phyloP scores from a whole-genome alignment of 2,888 invertebrate genomes.

The Bombyx huttoni region DNA sequence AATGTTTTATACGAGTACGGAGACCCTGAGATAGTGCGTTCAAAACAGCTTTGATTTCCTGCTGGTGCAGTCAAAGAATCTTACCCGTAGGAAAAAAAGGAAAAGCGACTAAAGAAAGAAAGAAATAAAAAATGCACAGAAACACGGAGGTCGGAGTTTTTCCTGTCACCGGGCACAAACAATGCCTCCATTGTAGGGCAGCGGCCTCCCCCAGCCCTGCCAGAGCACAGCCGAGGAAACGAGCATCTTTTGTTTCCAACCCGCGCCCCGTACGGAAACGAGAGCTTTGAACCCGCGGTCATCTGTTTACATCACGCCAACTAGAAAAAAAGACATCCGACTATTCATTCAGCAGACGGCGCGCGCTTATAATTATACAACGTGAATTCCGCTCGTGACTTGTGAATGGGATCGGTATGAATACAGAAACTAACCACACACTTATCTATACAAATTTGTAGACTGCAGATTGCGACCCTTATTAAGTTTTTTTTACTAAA shows the following conservation, averaged over 20 bases:
- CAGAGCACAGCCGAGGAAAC: constrained; percentile 54
- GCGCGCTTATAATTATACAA: background rate
- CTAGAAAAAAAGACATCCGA: constrained; percentile 43
- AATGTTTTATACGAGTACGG: constrained; percentile 16
- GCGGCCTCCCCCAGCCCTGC: constrained; percentile 24
- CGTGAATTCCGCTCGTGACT: background rate
- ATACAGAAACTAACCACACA: background rate
- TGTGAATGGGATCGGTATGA: background rate
- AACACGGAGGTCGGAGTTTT: constrained; percentile 72
- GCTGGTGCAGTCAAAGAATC: constrained; percentile 53
- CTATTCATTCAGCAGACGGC: constrained; percentile 21
- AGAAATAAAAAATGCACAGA: constrained; percentile 69
- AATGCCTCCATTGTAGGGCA: constrained; percentile 60
- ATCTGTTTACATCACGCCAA: constrained; percentile 61
- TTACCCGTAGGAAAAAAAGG: constrained; percentile 38
- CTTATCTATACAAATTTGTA: too few species aligned
- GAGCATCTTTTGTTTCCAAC: constrained; percentile 68
- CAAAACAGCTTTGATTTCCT: constrained; percentile 59
- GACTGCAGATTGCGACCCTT: too few species aligned
- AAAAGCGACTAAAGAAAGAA: constrained; percentile 40
- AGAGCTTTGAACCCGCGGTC: constrained; percentile 64
- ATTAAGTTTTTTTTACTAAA: too few species aligned
- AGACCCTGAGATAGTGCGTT: constrained; percentile 29
- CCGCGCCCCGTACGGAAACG: constrained; percentile 45
- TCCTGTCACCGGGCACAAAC: constrained; percentile 72